Percentiles rank a stretch among this genome's conserved stretches.
Conservation (phyloP, 2,797 vertebrate species). For the Falco novaeseelandiae region DNA sequence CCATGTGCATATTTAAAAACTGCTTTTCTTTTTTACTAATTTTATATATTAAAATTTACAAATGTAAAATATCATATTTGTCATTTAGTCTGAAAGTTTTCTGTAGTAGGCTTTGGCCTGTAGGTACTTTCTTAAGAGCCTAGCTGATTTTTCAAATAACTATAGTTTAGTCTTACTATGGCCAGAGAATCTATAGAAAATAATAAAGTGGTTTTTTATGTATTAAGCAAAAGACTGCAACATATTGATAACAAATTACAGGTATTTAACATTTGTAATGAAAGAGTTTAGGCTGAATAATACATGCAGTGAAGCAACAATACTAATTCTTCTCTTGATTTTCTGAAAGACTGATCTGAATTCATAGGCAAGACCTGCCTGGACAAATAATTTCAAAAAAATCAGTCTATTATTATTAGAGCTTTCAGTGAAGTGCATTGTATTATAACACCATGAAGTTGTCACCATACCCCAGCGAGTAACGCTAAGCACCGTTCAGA, state of each 20-base stretch:
- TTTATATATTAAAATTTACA: not conserved
- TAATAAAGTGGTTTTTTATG: not conserved
- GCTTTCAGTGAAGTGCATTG: not conserved
- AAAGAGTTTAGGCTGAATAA: not conserved
- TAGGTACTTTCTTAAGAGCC: not conserved
- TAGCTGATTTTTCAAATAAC: not conserved
- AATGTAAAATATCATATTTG: not conserved
- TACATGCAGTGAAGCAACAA: not conserved
- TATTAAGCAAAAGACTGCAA: not conserved
- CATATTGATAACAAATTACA: slow-evolving; percentile 22
- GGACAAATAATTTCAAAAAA: not conserved
- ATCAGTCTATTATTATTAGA: not conserved
- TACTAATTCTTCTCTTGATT: slow-evolving; percentile 23
- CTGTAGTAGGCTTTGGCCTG: not conserved
- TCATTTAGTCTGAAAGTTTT: not conserved
- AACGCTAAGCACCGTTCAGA: not conserved
- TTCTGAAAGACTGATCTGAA: not conserved
- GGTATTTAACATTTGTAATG: slow-evolving; percentile 7
- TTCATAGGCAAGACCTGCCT: not conserved
- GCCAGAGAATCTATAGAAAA: not conserved
- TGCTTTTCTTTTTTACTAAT: not conserved
- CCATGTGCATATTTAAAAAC: not conserved
- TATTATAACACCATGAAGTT: not conserved
- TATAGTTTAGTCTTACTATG: not conserved
- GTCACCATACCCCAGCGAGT: not conserved